Conservation (phyloP, 2,888 invertebrate genomes). For the Rotaria socialis region DNA sequence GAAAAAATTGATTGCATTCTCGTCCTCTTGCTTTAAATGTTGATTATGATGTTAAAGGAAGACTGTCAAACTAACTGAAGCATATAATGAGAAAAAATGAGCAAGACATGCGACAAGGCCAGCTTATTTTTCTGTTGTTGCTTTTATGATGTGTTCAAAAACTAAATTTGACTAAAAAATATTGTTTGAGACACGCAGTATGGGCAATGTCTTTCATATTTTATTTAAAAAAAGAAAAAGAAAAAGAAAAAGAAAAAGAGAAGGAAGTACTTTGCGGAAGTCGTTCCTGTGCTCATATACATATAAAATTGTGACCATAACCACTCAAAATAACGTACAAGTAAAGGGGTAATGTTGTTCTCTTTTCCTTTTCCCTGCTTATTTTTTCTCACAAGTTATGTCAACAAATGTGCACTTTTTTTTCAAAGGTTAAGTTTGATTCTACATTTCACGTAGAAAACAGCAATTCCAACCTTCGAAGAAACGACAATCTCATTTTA, state of each 20-base stretch:
- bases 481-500: no score
- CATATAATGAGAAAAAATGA: neutral
- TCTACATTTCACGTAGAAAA: neutral
- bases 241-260: no score
- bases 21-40: neutral
- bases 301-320: neutral
- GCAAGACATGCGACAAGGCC: neutral
- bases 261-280: neutral
- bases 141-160: no score
- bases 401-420: neutral
- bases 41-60: neutral
- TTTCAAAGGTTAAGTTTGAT: neutral
- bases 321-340: neutral
- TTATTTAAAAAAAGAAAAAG: no score
- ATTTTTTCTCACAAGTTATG: neutral
- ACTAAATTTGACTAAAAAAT: no score
- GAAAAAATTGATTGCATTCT: neutral
- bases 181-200: no score
- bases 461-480: no score
- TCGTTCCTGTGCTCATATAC: neutral
- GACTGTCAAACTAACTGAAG: neutral
- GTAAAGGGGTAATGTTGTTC: neutral
- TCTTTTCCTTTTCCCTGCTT: neutral
- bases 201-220: no score
- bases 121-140: neutral